Percentiles rank a stretch among this genome's conserved stretches.
phyloP scores from a whole-genome alignment of 2,888 invertebrate species.

The Platycheirus rosarum region DNA sequence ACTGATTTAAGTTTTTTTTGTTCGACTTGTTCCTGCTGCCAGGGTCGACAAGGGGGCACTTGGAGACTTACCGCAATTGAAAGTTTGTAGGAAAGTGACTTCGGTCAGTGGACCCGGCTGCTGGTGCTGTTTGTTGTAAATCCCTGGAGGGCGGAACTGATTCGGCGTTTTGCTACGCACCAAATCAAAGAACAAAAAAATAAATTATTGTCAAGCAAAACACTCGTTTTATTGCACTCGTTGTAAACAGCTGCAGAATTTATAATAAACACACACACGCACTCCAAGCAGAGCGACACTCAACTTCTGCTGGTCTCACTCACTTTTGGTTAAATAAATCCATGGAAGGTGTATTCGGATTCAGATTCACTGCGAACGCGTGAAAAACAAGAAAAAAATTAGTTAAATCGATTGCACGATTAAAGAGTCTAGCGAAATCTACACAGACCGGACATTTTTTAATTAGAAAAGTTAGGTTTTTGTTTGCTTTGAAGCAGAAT shows the following conservation, averaged over 20 bases:
- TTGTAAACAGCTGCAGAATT: slow-evolving; percentile 61
- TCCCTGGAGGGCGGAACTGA: slow-evolving; percentile 2
- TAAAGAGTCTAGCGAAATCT: slow-evolving; percentile 26
- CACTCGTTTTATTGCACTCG: slow-evolving; percentile 40
- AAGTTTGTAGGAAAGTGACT: slow-evolving; percentile 26
- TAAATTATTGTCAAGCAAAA: slow-evolving; percentile 46
- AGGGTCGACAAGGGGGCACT: slow-evolving; percentile 5
- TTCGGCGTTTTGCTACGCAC: slow-evolving; percentile 7
- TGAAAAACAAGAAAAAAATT: slow-evolving; percentile 55
- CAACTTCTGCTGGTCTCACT: slow-evolving; percentile 27
- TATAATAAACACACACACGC: slow-evolving; percentile 60
- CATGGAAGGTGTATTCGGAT: slow-evolving; percentile 43
- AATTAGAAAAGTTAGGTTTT: slow-evolving; percentile 7
- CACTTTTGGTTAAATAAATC: slow-evolving; percentile 43
- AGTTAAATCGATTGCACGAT: slow-evolving; percentile 54
- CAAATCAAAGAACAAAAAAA: slow-evolving; percentile 19
- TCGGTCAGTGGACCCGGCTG: slow-evolving; percentile 1
- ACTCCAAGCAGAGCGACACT: slow-evolving; percentile 18
- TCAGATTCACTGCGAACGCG: slow-evolving; percentile 51
- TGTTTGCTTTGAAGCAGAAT: slow-evolving; percentile 6
- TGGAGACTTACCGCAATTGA: slow-evolving; percentile 57
- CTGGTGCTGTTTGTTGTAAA: not conserved
- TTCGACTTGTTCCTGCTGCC: slow-evolving; percentile 32
- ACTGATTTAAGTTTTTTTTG: slow-evolving; percentile 39
- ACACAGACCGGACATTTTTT: slow-evolving; percentile 44